Percentiles rank a stretch among this genome's conserved stretches.
phyloP scores from a whole-genome alignment of 2,888 invertebrate genomes.

The Osmoderma eremita region DNA sequence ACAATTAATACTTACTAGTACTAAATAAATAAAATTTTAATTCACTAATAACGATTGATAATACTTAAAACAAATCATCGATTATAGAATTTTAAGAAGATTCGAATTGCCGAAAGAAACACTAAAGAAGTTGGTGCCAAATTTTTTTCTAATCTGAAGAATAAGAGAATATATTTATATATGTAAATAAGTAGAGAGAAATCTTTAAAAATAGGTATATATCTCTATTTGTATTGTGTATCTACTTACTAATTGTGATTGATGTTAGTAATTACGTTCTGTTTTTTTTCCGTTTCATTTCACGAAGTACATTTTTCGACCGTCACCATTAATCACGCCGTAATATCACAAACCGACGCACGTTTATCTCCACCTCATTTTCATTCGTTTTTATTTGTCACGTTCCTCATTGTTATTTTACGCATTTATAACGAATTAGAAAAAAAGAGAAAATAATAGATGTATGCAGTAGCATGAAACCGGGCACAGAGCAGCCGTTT shows the following conservation, averaged over 20 bases:
- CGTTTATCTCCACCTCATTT: not conserved
- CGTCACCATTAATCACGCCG: not conserved
- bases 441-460: conserved; percentile 1
- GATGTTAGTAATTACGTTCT: conserved; percentile 5
- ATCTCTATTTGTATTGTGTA: conserved; percentile 27
- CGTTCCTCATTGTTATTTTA: conserved; percentile 2
- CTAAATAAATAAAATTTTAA: conserved; percentile 14
- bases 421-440: conserved; percentile 11
- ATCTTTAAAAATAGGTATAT: conserved; percentile 4
- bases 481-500: not conserved
- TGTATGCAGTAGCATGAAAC: conserved; percentile 20
- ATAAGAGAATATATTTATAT: conserved; percentile 5
- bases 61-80: conserved; percentile 18
- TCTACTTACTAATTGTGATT: conserved; percentile 16
- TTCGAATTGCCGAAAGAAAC: not conserved
- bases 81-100: not conserved
- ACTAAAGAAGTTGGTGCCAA: conserved; percentile 27
- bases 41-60: conserved; percentile 5
- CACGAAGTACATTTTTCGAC: not conserved
- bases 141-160: not conserved
- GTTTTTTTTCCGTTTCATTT: not conserved
- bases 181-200: conserved; percentile 10
- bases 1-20: conserved; percentile 4
- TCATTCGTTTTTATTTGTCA: conserved; percentile 2
- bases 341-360: no score